phyloP scores from a whole-genome alignment of 2,888 invertebrate species.

The Podotricha telesiphe region DNA sequence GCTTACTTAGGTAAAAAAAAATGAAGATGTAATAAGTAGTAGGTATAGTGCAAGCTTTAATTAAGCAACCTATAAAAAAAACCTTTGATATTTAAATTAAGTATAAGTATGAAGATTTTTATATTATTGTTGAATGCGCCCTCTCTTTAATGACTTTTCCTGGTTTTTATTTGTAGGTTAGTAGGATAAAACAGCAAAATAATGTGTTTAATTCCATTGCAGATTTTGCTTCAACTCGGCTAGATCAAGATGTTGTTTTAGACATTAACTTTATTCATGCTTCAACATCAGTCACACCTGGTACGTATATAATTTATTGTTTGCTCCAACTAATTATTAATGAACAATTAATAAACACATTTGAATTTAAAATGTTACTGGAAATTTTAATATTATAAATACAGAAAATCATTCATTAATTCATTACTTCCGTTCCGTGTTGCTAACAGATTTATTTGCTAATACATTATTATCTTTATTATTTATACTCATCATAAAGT shows the following conservation, averaged over 20 bases:
- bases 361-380: neutral
- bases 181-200: too few relatives aligned
- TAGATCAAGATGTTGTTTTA: slow-evolving; percentile 70
- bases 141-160: too few relatives aligned
- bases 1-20: too few relatives aligned
- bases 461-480: neutral
- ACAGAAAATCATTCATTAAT: too few relatives aligned
- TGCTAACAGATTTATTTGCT: neutral
- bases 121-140: too few relatives aligned
- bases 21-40: too few relatives aligned
- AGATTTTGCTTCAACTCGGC: slow-evolving; percentile 63
- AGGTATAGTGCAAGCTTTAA: too few relatives aligned
- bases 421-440: neutral
- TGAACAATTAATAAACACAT: neutral
- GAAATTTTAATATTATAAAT: neutral
- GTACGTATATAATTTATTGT: slow-evolving; percentile 48
- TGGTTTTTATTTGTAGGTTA: too few relatives aligned
- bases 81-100: too few relatives aligned
- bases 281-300: slow-evolving; percentile 65
- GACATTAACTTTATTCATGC: slow-evolving; percentile 66
- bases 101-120: too few relatives aligned
- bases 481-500: neutral
- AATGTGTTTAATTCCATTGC: slow-evolving; percentile 48
- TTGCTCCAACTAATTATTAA: neutral
- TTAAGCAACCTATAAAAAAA: too few relatives aligned